These are phyloP conservation scores for Lanius collurio DNA, from an alignment of 2,113 vertebrate genomes.

Conservation along the genomic window DNA sequence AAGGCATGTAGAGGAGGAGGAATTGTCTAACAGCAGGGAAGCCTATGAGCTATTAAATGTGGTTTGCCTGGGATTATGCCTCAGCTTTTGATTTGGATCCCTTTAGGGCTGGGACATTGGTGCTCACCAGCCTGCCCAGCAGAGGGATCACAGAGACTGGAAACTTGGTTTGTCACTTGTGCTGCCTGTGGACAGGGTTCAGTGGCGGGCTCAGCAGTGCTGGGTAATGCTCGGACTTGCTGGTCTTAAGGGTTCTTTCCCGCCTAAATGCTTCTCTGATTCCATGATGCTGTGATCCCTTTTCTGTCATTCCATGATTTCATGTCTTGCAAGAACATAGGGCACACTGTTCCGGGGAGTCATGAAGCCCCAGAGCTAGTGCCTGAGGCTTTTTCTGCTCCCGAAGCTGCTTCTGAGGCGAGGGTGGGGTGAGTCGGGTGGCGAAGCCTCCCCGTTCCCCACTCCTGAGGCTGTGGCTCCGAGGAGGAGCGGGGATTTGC, in stretches of 20 bases:
- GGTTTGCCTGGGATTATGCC: neutral
- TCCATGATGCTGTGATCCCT: neutral
- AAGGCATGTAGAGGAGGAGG: neutral
- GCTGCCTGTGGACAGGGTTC: neutral
- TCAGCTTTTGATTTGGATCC: neutral
- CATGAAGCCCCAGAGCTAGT: rapidly evolving
- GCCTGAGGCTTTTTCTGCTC: neutral
- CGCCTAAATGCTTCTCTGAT: too few species aligned
- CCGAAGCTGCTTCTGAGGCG: neutral
- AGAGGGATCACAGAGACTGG: neutral
- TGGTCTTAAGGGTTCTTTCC: neutral
- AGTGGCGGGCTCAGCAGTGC: neutral
- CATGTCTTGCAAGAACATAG: neutral
- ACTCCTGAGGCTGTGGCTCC: neutral
- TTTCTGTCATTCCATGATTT: neutral
- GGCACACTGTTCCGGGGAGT: rapidly evolving
- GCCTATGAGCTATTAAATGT: rapidly evolving
- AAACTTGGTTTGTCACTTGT: too few species aligned
- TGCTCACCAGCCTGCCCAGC: neutral
- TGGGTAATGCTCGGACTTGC: neutral
- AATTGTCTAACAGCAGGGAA: neutral
- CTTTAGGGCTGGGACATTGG: neutral
- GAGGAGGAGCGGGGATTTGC: neutral
- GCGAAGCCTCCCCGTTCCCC: too few species aligned
- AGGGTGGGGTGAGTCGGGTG: rapidly evolving